Evolutionary conservation across 1,140 invertebrate species (phyloP).

Genomic region (Sarcophaga peregrina): DNA sequence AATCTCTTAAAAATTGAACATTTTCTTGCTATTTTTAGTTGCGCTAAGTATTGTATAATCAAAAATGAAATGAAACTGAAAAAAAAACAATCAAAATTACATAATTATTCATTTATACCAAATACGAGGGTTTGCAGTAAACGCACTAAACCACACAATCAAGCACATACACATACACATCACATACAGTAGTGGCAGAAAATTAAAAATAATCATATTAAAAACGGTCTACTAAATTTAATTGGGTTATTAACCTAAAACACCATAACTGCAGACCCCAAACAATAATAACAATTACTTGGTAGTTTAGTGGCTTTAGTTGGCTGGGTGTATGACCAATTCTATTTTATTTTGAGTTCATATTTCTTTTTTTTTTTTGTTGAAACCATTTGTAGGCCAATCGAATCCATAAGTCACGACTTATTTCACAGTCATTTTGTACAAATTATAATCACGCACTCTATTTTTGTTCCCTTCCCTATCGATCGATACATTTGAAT

Average conservation of each 20-base stretch:
- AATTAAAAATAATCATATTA: background rate
- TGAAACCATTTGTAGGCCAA: background rate
- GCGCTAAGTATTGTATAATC: background rate
- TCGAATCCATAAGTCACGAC: conserved; percentile 32
- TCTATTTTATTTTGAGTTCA: background rate
- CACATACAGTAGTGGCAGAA: too few relatives aligned
- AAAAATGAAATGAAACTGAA: background rate
- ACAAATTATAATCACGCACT: conserved; percentile 38
- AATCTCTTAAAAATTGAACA: background rate
- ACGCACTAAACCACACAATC: too few relatives aligned
- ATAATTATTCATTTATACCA: conserved; percentile 15
- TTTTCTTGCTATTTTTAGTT: background rate
- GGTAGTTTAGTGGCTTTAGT: background rate
- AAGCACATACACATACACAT: background rate
- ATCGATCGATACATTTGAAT: background rate
- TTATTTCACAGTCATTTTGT: conserved; percentile 34
- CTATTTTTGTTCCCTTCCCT: background rate
- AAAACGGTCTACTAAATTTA: background rate
- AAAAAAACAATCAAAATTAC: conserved; percentile 19
- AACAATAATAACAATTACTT: background rate
- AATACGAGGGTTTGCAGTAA: background rate
- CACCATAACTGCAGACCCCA: conserved; percentile 22
- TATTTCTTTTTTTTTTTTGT: background rate
- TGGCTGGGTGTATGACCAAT: background rate
- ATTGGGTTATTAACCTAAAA: conserved; percentile 40